Percentiles rank a stretch among this genome's conserved stretches.
Conservation (phyloP, 1,140 invertebrate species). For the Diorhabda carinulata region DNA sequence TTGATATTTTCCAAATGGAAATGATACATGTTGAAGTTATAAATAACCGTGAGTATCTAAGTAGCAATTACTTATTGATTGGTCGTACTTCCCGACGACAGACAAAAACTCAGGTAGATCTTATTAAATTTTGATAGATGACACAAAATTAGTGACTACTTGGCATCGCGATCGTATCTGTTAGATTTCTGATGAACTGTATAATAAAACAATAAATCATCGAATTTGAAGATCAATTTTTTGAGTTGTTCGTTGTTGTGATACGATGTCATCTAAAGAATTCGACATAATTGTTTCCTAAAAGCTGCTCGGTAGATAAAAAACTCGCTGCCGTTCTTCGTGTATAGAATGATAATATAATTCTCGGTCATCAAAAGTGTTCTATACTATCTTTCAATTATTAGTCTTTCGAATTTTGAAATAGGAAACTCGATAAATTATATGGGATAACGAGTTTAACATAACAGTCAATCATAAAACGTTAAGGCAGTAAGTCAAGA, state of each 20-base stretch:
- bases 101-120: constrained; percentile 11
- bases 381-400: too few relatives aligned
- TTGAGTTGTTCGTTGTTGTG: constrained; percentile 5
- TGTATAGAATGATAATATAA: too few relatives aligned
- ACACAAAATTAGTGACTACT: constrained; percentile 17
- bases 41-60: neutral
- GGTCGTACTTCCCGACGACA: neutral
- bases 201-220: constrained; percentile 21
- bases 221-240: neutral
- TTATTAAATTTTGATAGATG: constrained; percentile 16
- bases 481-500: too few relatives aligned
- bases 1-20: too few relatives aligned
- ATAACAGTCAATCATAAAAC: too few relatives aligned
- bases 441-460: too few relatives aligned
- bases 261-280: constrained; percentile 8
- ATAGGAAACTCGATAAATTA: too few relatives aligned
- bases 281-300: constrained; percentile 13
- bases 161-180: constrained; percentile 12
- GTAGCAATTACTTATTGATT: neutral
- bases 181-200: constrained; percentile 20
- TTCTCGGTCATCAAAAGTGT: too few relatives aligned
- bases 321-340: too few relatives aligned
- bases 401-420: too few relatives aligned
- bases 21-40: too few relatives aligned
- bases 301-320: neutral